These are phyloP conservation scores for Oreochromis spilurus DNA, from an alignment of 2,113 vertebrate species.

Conservation along the genomic window DNA sequence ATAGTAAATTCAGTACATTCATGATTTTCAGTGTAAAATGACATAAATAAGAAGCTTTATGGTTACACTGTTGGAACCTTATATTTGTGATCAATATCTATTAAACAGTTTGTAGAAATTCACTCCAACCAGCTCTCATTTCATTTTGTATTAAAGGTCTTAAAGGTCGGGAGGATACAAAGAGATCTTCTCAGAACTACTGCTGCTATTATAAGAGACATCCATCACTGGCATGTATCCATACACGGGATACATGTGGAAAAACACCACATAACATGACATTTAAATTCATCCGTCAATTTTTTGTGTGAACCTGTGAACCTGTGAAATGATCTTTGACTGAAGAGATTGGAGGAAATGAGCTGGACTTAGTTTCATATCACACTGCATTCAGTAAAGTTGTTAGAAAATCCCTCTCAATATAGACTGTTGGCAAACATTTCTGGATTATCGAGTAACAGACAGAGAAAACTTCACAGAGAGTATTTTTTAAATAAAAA, in stretches of 20 bases:
- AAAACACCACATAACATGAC: background rate
- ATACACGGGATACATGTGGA: background rate
- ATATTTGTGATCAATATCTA: background rate
- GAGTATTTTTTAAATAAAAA: accelerated
- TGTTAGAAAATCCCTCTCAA: background rate
- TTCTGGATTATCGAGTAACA: background rate
- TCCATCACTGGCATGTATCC: background rate
- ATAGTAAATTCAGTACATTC: background rate
- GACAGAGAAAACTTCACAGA: accelerated
- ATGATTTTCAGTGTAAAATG: background rate
- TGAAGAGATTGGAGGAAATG: background rate
- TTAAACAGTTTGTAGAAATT: accelerated
- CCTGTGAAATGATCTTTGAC: background rate
- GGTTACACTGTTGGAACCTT: background rate
- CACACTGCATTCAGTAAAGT: background rate
- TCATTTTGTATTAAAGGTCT: background rate
- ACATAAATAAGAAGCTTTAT: accelerated
- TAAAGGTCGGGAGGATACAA: accelerated
- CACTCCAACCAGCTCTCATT: accelerated
- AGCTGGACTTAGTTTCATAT: background rate
- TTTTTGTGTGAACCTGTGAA: background rate
- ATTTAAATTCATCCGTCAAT: background rate
- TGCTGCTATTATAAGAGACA: background rate
- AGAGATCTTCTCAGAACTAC: background rate
- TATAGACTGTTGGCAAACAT: background rate